Evolutionary conservation across 2,888 invertebrate species (phyloP), one percentile per base, ranked within the genome.

Genomic region (Lampropteryx suffumata): DNA sequence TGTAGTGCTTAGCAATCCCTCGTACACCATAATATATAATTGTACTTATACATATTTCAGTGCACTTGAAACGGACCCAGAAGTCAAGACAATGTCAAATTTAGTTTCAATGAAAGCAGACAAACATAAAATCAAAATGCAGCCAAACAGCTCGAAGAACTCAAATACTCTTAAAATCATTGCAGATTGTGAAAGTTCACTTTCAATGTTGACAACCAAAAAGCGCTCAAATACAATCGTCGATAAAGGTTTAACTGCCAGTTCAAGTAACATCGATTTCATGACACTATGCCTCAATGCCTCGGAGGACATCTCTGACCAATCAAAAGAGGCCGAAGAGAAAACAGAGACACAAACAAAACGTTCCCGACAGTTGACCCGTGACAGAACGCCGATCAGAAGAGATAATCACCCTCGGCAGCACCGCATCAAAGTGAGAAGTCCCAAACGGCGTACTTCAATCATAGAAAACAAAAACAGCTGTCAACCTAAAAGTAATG

Each of bases 371-470:
- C 58, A 27, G 46, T 9, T 9, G 45, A 57, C 56, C 24, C 67
- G 61, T 50, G 78, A 80, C 12, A 67, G 58, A 54, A 57, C 69
- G 26, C 62, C 67, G 0, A 13, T 51, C 9, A 69, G 70, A 37
- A 64, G 71, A 39, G 79, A 84, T 1, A 84, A 74, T 50, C 49
- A 72, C 48, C 71, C 71, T 0, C 69, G 71, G 7, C 79, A 79
- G 52, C 87, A 87, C 49, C 73, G 84, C 12, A 68, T 81, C 4
- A 84, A 84, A 74, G 84, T 88, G 0, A 74, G 87, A 52, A 88
- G 84, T 61, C 86, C 84, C 1, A 86, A 74, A 59, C 73, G 82
- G 1, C 73, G 73, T 28, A 53, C 67, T 2, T 36, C 63, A 7
- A 54, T 64, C 4, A 44, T 65, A 9, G 77, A 77, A 10, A 27